Evolutionary conservation across 2,113 vertebrate genomes (phyloP).

Genomic region (Xenotilapia leptura): DNA sequence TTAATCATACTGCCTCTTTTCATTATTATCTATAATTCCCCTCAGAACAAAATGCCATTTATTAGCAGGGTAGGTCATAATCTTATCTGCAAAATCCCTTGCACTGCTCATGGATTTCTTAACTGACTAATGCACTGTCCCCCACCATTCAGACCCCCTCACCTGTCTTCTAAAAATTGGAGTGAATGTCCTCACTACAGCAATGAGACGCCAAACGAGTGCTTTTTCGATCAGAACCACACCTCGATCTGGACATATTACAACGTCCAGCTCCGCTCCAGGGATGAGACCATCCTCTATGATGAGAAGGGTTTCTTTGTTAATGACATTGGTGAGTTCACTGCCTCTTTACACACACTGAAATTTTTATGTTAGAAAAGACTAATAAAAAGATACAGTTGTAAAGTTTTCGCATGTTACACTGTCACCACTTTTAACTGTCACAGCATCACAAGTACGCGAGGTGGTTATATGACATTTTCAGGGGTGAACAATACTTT

Average conservation of each 20-base stretch:
- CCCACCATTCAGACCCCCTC: neutral
- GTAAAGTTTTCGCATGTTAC: neutral
- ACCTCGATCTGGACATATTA: slow-evolving; percentile 84
- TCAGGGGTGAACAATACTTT: neutral
- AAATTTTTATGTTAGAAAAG: neutral
- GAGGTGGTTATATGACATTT: neutral
- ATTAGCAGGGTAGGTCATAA: neutral
- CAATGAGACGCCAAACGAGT: slow-evolving; percentile 75
- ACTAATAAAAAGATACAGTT: neutral
- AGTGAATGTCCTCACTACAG: slow-evolving; percentile 89
- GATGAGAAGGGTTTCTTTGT: slow-evolving; percentile 79
- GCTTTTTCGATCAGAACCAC: slow-evolving; percentile 84
- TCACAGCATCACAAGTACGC: neutral
- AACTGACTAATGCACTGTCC: neutral
- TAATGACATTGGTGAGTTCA: slow-evolving; percentile 82
- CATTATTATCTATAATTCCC: neutral
- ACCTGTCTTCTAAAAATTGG: slow-evolving; percentile 60
- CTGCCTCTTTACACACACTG: neutral
- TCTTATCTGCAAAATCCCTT: neutral
- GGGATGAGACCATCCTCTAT: slow-evolving; percentile 62
- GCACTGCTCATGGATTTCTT: neutral
- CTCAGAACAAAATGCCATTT: neutral
- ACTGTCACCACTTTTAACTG: neutral
- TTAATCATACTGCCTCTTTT: neutral
- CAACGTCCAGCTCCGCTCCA: slow-evolving; percentile 76